Percentiles rank a stretch among this genome's conserved stretches.
Conservation (phyloP, 2,888 invertebrate species). For the Cheilosia grossa region DNA sequence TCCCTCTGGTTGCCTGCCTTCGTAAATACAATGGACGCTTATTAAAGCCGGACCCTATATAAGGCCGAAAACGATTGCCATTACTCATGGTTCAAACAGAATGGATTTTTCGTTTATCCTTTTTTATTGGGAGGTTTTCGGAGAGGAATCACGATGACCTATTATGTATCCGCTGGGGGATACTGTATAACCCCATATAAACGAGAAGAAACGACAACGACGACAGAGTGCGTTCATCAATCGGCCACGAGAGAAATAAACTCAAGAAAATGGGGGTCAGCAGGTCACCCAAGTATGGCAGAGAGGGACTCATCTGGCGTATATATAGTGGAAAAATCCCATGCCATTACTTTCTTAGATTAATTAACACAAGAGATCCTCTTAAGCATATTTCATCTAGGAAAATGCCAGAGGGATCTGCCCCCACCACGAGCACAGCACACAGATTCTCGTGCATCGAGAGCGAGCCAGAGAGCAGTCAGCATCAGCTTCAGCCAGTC, state of each 20-base stretch:
- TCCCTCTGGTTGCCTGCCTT: constrained; percentile 3
- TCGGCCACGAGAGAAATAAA: constrained; percentile 3
- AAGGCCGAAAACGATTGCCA: constrained; percentile 49
- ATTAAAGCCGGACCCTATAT: constrained; percentile 48
- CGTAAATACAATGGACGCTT: constrained; percentile 43
- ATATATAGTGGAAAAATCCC: constrained; percentile 29
- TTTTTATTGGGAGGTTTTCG: background rate
- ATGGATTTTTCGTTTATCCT: background rate
- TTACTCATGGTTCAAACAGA: constrained; percentile 47
- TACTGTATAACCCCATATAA: too few relatives aligned
- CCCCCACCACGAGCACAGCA: background rate
- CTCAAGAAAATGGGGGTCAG: constrained; percentile 28
- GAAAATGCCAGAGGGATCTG: background rate
- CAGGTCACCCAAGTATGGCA: constrained; percentile 19
- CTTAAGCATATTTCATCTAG: constrained; percentile 7
- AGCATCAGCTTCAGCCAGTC: background rate
- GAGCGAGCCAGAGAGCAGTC: background rate
- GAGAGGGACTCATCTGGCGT: constrained; percentile 7
- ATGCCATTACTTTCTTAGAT: constrained; percentile 53
- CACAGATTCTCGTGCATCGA: background rate
- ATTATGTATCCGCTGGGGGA: background rate
- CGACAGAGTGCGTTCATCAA: constrained; percentile 15
- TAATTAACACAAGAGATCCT: constrained; percentile 63
- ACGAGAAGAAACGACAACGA: background rate
- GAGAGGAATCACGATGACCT: constrained; percentile 1